Conservation (phyloP, 53 echinoderm and acorn worm species). For the Glandiceps talaboti region DNA sequence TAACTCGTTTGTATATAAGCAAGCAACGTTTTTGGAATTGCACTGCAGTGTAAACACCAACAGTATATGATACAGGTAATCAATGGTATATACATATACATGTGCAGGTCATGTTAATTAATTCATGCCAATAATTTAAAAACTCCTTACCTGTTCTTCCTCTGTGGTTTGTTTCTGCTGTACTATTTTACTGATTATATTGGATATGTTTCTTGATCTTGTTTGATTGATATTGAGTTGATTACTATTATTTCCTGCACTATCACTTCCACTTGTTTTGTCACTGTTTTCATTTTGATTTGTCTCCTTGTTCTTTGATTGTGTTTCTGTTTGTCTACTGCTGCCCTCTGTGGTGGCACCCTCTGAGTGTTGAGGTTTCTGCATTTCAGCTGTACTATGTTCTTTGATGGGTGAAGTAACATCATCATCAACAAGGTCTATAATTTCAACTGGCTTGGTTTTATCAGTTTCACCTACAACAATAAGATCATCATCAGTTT, state of each 20-base stretch:
- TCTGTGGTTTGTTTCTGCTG: neutral
- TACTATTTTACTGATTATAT: neutral
- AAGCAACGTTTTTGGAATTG: too few species aligned
- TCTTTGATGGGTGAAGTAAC: neutral
- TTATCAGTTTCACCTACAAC: neutral
- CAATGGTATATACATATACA: too few species aligned
- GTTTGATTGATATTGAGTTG: neutral
- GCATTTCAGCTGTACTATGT: conserved; percentile 2
- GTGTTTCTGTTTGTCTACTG: conserved; percentile 4
- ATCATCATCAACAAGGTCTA: conserved; percentile 2
- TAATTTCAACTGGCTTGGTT: neutral
- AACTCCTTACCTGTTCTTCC: neutral
- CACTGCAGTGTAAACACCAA: too few species aligned
- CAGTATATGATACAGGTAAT: too few species aligned
- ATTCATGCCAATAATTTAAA: too few species aligned
- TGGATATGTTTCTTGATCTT: neutral
- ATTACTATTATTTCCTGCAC: neutral
- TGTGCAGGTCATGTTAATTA: too few species aligned
- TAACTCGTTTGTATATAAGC: too few species aligned
- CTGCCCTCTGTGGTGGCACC: neutral
- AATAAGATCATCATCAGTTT: conserved; percentile 6
- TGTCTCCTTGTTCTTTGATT: conserved; percentile 17
- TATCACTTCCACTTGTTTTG: neutral
- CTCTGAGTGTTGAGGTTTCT: neutral
- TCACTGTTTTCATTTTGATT: neutral